Base-by-base conservation (phyloP, 2,888 invertebrate genomes). In the Molanna angustata region DNA sequence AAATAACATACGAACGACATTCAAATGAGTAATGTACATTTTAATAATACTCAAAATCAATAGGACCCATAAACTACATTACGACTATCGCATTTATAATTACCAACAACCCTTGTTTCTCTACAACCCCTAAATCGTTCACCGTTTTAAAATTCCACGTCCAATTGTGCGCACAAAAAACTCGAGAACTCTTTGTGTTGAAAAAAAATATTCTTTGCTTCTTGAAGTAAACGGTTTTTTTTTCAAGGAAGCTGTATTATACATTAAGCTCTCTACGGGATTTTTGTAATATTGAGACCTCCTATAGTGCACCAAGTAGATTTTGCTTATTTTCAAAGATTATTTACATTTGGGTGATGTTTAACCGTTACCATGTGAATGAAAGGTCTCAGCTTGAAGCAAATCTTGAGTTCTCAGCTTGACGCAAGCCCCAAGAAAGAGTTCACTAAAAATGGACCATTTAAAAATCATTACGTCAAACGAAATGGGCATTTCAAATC, bases 331-430 rank as follows among this genome's bases (percentile, higher is more conserved):
- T 18, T 16, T 35, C 20, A 18, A 31, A 27, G 19, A 20, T 22
- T 50, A 49, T 47, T 49, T 53, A 22, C 16, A 31, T 19, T n/a
- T n/a, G n/a, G n/a, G n/a, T n/a, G n/a, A n/a, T n/a, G n/a, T n/a
- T 18, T 51, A 58, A 58, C 58, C 58, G 58, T 58, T 58, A 56
- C 44, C 42, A 44, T 51, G 16, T 57, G 55, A 55, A 55, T 56
- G 31, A 53, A 50, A 22, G 35, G 18, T 48, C 13, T 31, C 35
- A 39, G 44, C 37, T 54, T 48, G 50, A 35, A n/a, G n/a, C n/a
- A n/a, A n/a, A n/a, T n/a, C n/a, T n/a, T n/a, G n/a, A n/a, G n/a
- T n/a, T n/a, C n/a, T n/a, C n/a, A n/a, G n/a, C n/a, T n/a, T n/a
- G n/a, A n/a, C n/a, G n/a, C n/a, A n/a, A n/a, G n/a, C n/a, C n/a